phyloP scores from a whole-genome alignment of 2,888 invertebrate species.

The Xestia sexstrigata region DNA sequence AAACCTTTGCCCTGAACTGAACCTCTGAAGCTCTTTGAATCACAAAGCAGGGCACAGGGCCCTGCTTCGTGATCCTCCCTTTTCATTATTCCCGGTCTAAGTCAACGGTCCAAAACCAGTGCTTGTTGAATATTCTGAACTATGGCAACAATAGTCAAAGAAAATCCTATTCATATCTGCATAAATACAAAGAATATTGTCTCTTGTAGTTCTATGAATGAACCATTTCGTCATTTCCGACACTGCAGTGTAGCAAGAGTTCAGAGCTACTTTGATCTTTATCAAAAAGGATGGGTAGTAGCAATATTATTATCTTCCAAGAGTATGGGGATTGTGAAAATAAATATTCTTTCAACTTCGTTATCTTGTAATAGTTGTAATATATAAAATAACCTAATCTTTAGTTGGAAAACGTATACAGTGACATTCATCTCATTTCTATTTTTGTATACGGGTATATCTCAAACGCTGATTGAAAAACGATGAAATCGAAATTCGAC shows the following conservation, averaged over 20 bases:
- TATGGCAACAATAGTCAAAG: constrained; percentile 27
- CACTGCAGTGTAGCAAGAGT: constrained; percentile 27
- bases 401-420: neutral
- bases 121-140: neutral
- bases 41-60: too few relatives aligned
- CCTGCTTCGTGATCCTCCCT: neutral
- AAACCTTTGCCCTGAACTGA: too few relatives aligned
- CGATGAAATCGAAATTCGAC: constrained; percentile 39
- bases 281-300: constrained; percentile 27
- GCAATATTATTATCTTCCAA: neutral
- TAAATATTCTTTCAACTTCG: constrained; percentile 4
- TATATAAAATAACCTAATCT: neutral
- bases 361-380: neutral
- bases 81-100: neutral
- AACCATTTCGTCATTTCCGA: constrained; percentile 37
- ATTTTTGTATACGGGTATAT: constrained; percentile 1
- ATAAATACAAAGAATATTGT: constrained; percentile 26
- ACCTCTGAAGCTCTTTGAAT: too few relatives aligned
- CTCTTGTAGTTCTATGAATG: constrained; percentile 45
- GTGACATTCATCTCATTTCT: neutral
- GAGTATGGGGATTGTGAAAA: neutral
- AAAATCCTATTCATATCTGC: constrained; percentile 27
- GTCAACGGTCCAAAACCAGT: constrained; percentile 1
- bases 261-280: constrained; percentile 23
- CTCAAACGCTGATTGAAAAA: constrained; percentile 36